Conservation (phyloP, 1,140 invertebrate genomes). For the Bombus turneri region DNA sequence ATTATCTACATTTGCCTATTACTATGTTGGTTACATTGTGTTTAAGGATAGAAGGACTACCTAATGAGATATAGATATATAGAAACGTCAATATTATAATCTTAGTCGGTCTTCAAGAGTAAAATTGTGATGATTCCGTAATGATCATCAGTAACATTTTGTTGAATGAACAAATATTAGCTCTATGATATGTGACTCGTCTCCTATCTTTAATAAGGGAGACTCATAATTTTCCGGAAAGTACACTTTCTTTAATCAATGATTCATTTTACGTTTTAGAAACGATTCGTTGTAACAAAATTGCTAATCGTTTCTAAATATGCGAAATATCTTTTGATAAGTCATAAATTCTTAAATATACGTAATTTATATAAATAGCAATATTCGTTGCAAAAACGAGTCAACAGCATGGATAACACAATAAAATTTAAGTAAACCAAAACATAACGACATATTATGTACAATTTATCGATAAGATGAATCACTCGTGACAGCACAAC, state of each 20-base stretch:
- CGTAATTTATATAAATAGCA: too few species aligned
- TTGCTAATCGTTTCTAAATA: neutral
- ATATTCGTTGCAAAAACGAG: neutral
- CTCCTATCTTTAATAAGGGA: too few species aligned
- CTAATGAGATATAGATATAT: too few species aligned
- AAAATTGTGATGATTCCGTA: neutral
- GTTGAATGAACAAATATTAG: neutral
- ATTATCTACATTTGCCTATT: too few species aligned
- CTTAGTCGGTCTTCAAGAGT: rapidly evolving
- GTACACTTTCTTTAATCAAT: neutral
- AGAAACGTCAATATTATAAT: too few species aligned
- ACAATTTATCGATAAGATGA: neutral
- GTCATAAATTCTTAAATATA: neutral
- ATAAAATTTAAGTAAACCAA: neutral
- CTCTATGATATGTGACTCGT: neutral
- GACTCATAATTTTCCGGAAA: too few species aligned
- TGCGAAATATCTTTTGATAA: neutral
- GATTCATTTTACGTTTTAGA: neutral
- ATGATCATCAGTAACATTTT: neutral
- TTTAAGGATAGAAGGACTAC: too few species aligned
- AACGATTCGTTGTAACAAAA: neutral
- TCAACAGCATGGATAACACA: too few species aligned
- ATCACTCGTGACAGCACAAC: neutral
- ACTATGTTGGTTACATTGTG: too few species aligned
- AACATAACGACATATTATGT: neutral